Evolutionary conservation across 2,797 vertebrate species (phyloP).

Genomic region (Chelon auratus): DNA sequence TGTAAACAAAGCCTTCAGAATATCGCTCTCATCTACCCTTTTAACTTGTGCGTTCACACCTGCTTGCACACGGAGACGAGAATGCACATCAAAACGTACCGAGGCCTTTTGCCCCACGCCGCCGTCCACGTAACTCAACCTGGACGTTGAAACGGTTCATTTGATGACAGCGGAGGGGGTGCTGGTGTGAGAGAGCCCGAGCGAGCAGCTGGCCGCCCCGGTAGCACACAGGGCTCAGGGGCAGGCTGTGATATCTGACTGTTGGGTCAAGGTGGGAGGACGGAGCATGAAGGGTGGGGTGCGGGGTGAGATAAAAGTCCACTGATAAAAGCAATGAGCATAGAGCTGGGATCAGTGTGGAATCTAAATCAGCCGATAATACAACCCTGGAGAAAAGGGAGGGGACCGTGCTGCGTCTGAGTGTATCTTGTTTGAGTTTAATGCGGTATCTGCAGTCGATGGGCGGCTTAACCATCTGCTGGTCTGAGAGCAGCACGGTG

Average conservation of each 20-base stretch:
- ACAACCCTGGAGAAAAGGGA: conserved; percentile 38
- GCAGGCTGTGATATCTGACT: conserved; percentile 64
- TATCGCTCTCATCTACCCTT: background rate
- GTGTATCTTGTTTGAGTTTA: conserved; percentile 25
- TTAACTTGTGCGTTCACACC: conserved; percentile 23
- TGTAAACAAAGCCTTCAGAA: conserved; percentile 53
- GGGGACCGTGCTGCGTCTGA: conserved; percentile 3
- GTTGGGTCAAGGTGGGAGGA: conserved; percentile 50
- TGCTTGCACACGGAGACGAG: background rate
- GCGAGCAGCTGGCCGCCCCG: conserved; percentile 52
- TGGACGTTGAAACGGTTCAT: conserved; percentile 10
- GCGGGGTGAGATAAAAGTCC: conserved; percentile 68
- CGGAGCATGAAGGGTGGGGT: conserved; percentile 32
- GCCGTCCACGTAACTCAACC: background rate
- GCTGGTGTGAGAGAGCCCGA: background rate
- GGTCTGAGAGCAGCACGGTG: conserved; percentile 23
- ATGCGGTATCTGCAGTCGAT: conserved; percentile 34
- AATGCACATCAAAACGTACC: conserved; percentile 1
- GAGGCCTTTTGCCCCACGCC: background rate
- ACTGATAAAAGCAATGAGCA: conserved; percentile 73
- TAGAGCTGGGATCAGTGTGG: conserved; percentile 51
- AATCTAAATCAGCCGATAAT: conserved; percentile 75
- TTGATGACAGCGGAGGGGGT: conserved; percentile 18
- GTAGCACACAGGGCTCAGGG: conserved; percentile 56
- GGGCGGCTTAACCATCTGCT: conserved; percentile 39